Evolutionary conservation across 2,113 vertebrate genomes (phyloP), one percentile per base, ranked within the genome.

Genomic region (Lampris incognitus): DNA sequence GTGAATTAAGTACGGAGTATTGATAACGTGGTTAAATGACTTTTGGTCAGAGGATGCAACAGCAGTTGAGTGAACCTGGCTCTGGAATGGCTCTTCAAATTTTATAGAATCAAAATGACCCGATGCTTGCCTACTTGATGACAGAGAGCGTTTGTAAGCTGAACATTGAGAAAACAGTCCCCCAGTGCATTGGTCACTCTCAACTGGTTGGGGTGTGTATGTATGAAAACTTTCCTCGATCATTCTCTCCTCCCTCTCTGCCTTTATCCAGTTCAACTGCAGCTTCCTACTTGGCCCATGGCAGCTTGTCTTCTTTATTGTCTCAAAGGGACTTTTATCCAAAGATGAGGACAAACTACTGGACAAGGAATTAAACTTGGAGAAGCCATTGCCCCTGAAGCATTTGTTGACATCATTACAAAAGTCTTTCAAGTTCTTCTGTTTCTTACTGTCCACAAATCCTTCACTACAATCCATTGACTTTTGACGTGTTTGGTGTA

Each of bases 131-230:
- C 93, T 95, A 78, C 91, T 92, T 36, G 95, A 94, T 73, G 94
- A 96, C 76, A 94, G 93, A 83, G 95, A 94, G 92, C 95, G 95
- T 90, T 95, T 94, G 63, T 94, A 95, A 84, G 94, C 95, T 91
- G 95, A 94, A 92, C 93, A 95, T 92, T 96, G 94, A 3, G 95
- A 95, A 76, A 93, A 80, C 39, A 95, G 94, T 80, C 95, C 96
- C 78, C 93, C 94, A 49, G 92, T 92, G 73, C 94, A 95, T 74
- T 94, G 95, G 86, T 96, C 95, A 3, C 93, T 94, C n/a, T 93
- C 93, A 0, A 94, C 75, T 1, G 94, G 95, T 0, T 92, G 95
- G 0, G 94, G 96, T 49, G 96, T 94, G 0, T 95, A 95, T 78
- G 94, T 95, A 87, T 95, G 79, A 76, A 91, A 74, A 0, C 95